These are phyloP conservation scores for Callitettix versicolor DNA, from an alignment of 1,140 invertebrate genomes.

Conservation along the genomic window DNA sequence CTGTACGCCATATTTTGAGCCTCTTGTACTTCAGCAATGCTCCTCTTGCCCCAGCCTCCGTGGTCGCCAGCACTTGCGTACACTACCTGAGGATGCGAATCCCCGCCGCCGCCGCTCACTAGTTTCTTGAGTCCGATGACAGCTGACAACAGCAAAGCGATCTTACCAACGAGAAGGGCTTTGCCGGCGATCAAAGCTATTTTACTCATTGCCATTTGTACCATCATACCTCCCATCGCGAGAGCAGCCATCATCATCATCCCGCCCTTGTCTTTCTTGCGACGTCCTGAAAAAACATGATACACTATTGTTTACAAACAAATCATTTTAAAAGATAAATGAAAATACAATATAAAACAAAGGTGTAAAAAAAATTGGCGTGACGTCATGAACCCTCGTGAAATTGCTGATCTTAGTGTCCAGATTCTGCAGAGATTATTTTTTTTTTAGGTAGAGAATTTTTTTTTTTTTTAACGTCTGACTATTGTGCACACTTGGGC, in stretches of 20 bases:
- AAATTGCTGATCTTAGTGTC: too few species aligned
- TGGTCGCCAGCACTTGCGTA: conserved; percentile 29
- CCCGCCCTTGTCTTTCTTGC: conserved; percentile 34
- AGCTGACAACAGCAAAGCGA: conserved; percentile 66
- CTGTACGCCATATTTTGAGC: conserved; percentile 63
- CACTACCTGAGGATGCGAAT: conserved; percentile 15
- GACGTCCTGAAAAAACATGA: conserved; percentile 17
- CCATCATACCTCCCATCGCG: conserved; percentile 49
- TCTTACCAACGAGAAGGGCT: conserved; percentile 69
- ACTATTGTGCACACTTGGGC: too few species aligned
- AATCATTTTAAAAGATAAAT: too few species aligned
- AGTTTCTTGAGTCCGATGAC: conserved; percentile 75
- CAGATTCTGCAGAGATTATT: too few species aligned
- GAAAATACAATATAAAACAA: too few species aligned
- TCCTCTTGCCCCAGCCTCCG: conserved; percentile 49
- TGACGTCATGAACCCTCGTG: too few species aligned
- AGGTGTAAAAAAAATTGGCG: too few species aligned
- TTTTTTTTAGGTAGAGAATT: too few species aligned
- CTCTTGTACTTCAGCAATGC: conserved; percentile 37
- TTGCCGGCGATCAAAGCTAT: conserved; percentile 76
- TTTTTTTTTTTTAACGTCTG: too few species aligned
- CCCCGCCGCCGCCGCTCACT: conserved; percentile 33
- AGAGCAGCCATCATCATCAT: conserved; percentile 48
- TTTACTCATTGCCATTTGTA: conserved; percentile 61
- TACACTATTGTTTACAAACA: too few species aligned